phyloP scores from a whole-genome alignment of 1,140 invertebrate genomes.

The Heliconius himera region DNA sequence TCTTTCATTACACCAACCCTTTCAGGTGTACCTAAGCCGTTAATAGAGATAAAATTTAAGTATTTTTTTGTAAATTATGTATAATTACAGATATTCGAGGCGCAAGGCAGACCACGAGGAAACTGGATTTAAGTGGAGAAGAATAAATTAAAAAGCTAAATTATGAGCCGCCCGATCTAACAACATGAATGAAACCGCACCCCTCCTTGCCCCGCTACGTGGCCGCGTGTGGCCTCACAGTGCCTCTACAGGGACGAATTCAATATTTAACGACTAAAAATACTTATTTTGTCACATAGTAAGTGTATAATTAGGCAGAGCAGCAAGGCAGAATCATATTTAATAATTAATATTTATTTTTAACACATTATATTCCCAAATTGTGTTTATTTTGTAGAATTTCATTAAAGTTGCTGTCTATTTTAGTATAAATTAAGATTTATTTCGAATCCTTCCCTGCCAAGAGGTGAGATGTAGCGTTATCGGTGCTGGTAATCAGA shows the following conservation, averaged over 20 bases:
- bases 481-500: slow-evolving; percentile 80
- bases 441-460: slow-evolving; percentile 53
- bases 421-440: neutral
- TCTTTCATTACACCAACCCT: slow-evolving; percentile 27
- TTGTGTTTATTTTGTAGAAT: neutral
- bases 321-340: neutral
- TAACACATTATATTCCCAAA: neutral
- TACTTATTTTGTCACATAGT: neutral
- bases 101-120: slow-evolving; percentile 56
- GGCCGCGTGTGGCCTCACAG: slow-evolving; percentile 77
- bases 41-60: slow-evolving; percentile 39
- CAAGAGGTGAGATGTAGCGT: slow-evolving; percentile 72
- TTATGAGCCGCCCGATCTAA: slow-evolving; percentile 79
- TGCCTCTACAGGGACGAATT: slow-evolving; percentile 61
- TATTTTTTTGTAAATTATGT: slow-evolving; percentile 50
- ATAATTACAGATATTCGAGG: slow-evolving; percentile 61
- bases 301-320: neutral
- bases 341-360: neutral
- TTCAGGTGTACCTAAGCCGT: slow-evolving; percentile 16
- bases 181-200: slow-evolving; percentile 78
- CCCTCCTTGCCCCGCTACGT: slow-evolving; percentile 48
- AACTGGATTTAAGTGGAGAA: slow-evolving; percentile 63
- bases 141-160: slow-evolving; percentile 79
- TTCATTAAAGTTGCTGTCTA: neutral
- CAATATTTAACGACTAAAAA: neutral